Conservation (phyloP, 1,140 invertebrate species). For the Cydia fagiglandana region DNA sequence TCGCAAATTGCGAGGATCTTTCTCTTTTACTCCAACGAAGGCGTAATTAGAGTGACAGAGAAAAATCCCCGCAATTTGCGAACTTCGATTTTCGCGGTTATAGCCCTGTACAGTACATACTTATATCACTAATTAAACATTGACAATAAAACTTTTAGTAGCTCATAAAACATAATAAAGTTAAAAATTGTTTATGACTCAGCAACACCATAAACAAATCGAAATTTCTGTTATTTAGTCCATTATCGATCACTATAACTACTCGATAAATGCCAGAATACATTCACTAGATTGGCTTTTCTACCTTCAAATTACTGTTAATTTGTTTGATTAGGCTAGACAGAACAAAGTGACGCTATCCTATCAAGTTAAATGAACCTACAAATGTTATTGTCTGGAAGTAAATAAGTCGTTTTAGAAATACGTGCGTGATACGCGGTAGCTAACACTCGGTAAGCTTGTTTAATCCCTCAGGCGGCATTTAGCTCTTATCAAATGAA, state of each 20-base stretch:
- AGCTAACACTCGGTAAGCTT: conserved; percentile 13
- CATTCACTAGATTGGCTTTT: background rate
- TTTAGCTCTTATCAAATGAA: conserved; percentile 19
- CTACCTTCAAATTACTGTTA: background rate
- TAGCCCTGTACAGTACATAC: too few species aligned
- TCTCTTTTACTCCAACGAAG: too few species aligned
- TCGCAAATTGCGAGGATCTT: too few species aligned
- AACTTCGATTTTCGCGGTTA: too few species aligned
- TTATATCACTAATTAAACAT: too few species aligned
- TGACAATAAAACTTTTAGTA: too few species aligned
- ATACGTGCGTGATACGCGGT: background rate
- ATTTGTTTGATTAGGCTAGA: conserved; percentile 10
- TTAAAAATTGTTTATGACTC: background rate
- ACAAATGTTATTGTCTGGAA: background rate
- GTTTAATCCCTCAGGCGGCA: conserved; percentile 7
- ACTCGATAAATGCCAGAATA: conserved; percentile 1
- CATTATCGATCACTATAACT: conserved; percentile 10
- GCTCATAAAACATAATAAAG: too few species aligned
- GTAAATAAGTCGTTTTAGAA: background rate
- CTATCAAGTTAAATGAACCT: background rate
- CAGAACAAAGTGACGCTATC: background rate
- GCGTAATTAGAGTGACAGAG: too few species aligned
- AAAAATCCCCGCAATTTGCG: too few species aligned
- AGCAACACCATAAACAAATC: too few species aligned
- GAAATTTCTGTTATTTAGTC: too few species aligned